A percentile compares a stretch with the other conserved stretches of the same genome.
Conservation (phyloP, 2,888 invertebrate species). For the Petrolisthes manimaculis region DNA sequence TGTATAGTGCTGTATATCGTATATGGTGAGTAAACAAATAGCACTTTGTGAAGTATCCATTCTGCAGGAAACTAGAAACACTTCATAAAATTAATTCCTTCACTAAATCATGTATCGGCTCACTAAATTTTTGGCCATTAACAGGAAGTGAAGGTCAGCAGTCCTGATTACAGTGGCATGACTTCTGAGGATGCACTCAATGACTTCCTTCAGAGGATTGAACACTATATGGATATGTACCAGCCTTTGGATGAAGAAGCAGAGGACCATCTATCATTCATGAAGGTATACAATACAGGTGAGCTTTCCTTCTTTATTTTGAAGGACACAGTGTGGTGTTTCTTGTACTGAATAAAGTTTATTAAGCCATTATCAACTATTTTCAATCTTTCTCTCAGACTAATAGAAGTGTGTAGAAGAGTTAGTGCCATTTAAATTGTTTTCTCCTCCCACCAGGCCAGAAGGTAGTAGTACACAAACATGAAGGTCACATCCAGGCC, state of each 20-base stretch:
- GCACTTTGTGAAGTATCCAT: no score
- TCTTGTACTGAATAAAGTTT: no score
- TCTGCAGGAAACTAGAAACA: no score
- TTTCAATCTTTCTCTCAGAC: background rate
- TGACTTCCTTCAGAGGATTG: conserved; percentile 92
- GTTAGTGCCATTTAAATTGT: background rate
- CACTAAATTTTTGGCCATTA: no score
- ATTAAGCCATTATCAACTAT: background rate
- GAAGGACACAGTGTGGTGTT: no score
- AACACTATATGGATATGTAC: conserved; percentile 95
- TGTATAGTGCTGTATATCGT: no score
- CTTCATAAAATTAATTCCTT: no score
- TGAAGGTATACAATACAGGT: conserved; percentile 93
- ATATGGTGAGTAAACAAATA: no score
- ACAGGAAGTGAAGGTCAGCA: conserved; percentile 65
- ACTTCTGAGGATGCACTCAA: conserved; percentile 83
- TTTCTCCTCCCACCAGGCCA: conserved; percentile 75
- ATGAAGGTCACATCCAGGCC: conserved; percentile 96
- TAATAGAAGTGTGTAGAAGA: background rate
- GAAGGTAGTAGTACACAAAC: conserved; percentile 92
- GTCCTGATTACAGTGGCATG: conserved; percentile 64
- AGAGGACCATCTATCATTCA: conserved; percentile 89
- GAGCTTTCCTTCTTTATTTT: background rate
- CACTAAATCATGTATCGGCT: no score
- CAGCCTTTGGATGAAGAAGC: conserved; percentile 88